Percentiles rank a stretch among this genome's conserved stretches.
These are phyloP conservation scores for Drosophila yakuba DNA, from an alignment of 1,140 invertebrate species.

Conservation along the genomic window DNA sequence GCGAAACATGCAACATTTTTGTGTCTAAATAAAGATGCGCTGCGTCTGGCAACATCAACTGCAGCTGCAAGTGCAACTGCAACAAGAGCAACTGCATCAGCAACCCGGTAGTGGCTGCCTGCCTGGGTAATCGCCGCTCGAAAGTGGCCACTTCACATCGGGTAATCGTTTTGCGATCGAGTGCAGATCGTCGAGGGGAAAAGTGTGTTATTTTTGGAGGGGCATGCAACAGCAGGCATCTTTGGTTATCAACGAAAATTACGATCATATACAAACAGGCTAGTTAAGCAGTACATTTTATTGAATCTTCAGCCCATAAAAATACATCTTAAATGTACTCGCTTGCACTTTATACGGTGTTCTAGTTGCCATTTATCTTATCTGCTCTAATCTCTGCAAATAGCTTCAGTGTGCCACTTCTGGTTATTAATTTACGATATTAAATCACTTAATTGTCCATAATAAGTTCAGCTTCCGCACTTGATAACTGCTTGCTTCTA, in stretches of 20 bases:
- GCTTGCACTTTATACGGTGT: background rate
- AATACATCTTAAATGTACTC: background rate
- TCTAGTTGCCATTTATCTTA: too few relatives aligned
- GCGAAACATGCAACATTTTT: constrained; percentile 82
- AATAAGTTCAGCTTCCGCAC: background rate
- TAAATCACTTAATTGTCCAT: background rate
- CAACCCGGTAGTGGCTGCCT: constrained; percentile 65
- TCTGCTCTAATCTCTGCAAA: background rate
- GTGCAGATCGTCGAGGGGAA: constrained; percentile 11
- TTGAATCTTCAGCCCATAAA: too few relatives aligned
- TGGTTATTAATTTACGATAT: background rate
- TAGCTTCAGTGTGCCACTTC: background rate
- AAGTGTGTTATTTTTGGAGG: constrained; percentile 13
- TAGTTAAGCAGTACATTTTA: background rate
- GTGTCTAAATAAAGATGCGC: constrained; percentile 81
- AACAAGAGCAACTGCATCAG: constrained; percentile 45
- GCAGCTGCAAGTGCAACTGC: background rate
- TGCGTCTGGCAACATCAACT: constrained; percentile 62
- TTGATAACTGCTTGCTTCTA: constrained; percentile 4
- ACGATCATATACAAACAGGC: background rate
- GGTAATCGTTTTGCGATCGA: constrained; percentile 43
- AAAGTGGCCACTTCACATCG: constrained; percentile 46
- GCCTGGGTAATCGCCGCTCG: constrained; percentile 34
- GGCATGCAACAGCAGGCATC: constrained; percentile 1
- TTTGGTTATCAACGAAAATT: constrained; percentile 6